Base-by-base conservation (phyloP, 1,140 invertebrate genomes). In the Nixonia krombeini region DNA sequence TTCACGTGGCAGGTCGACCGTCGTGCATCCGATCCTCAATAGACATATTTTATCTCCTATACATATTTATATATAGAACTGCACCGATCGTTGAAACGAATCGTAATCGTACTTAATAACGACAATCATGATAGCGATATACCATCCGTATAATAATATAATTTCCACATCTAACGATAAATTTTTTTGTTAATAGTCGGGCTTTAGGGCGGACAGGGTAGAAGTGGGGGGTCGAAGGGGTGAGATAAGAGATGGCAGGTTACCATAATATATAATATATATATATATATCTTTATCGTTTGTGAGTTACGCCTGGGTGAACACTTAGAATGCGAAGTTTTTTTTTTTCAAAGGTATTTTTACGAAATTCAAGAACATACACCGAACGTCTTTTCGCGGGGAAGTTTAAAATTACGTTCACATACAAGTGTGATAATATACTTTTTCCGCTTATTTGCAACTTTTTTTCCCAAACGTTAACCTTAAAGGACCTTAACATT, bases 101-200 rank as follows among this genome's bases (percentile, higher is more conserved):
- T 72, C 47, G 67, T 73, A 83, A 82, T 78, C 65, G 69, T 80
- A 82, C 73, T 78, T 78, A 74, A 82, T 79, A 83, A 84, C 75
- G 81, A 82, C 76, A 81, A 83, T 84, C 73, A 84, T 80, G 50
- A 79, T 75, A 74, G 74, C 72, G 68, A 80, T 76, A 80, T 74
- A 81, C 80, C 76, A 76, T 81, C 75, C 81, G 72, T 78, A 80
- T 74, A 79, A 80, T 83, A 82, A 82, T 78, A 83, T 80, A 74
- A 73, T 80, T 80, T 82, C 73, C 80, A 84, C 81, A 84, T 81
- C 79, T 83, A 85, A 84, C 80, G 78, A 83, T 85, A 82, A 83
- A 83, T 81, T 78, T 81, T 51, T 67, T 67, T 63, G 17, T 71
- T 64, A 52, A 71, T 59, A 71, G 40, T 67, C 52, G 42, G 50